phyloP scores from a whole-genome alignment of 2,888 invertebrate genomes.

The Steinernema hermaphroditum region DNA sequence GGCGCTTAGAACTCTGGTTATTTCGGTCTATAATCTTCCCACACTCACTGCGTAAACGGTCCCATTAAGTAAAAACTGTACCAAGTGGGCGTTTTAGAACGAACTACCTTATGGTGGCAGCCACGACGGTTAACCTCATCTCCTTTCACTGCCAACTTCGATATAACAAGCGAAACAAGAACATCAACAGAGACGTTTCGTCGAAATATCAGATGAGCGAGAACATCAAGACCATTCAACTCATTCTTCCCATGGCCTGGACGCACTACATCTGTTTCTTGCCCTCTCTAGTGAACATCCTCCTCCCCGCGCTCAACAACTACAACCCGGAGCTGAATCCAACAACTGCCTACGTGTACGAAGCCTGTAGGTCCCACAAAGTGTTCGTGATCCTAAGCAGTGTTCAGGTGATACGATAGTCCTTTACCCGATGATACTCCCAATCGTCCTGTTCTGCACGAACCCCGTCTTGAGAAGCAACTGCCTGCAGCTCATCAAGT shows the following conservation, averaged over 20 bases:
- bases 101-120: background rate
- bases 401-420: slow-evolving; percentile 6
- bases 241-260: slow-evolving; percentile 12
- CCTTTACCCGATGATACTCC: background rate
- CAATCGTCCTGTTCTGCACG: slow-evolving; percentile 8
- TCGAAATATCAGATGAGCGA: slow-evolving; percentile 14
- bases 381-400: background rate
- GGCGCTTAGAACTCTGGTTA: background rate
- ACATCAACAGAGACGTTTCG: slow-evolving; percentile 18
- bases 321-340: slow-evolving; percentile 1
- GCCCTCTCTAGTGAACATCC: slow-evolving; percentile 16
- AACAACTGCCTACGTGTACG: background rate
- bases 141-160: background rate
- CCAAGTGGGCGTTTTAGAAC: background rate
- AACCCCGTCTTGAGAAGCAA: slow-evolving; percentile 3
- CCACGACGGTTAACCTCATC: background rate
- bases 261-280: slow-evolving; percentile 26
- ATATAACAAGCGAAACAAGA: background rate
- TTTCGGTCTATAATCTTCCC: background rate
- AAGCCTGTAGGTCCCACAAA: background rate
- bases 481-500: slow-evolving; percentile 11
- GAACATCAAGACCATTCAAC: slow-evolving; percentile 17
- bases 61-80: background rate
- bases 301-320: slow-evolving; percentile 7
- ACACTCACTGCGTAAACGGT: background rate